Base-by-base conservation (phyloP, 35 echinoderm and acorn worm species). In the Acanthaster planci region DNA sequence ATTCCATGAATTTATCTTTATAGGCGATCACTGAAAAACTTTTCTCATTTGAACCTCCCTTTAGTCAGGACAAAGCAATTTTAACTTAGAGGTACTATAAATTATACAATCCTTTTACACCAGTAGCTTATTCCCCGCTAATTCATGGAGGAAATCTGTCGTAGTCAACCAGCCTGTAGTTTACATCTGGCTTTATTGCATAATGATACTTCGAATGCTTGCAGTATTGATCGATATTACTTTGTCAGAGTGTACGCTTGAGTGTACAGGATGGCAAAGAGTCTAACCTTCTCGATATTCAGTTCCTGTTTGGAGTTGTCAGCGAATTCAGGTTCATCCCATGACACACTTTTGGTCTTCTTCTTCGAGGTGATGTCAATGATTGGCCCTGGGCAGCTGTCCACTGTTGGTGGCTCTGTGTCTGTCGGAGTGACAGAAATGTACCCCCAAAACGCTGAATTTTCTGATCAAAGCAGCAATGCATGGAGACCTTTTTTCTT, bases 291-390 rank as follows among this genome's bases (percentile, higher is more conserved):
- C 4, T 6, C 42, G 12, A 47, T 47, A 6, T 47, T 22, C 15
- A 88, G 37, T 0, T 80, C 77, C 44, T 40, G 39, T 57, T 51
- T 55, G 54, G 86, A 88, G 21, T 88, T 88, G 42, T 88, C 86
- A 47, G 52, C 38, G 64, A 88, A 88, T 40, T 35, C 18, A 9
- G 86, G 86, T 60, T 88, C 86, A 23, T 60, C 38, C 86, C 86
- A 88, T 14, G 7, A 44, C 2, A 80, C 77, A n/a, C 37, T 8
- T 18, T 47, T 81, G 29, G 27, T 37, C 39, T 55, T 81, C 2
- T 59, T 8, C 39, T n/a, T 16, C n/a, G 76, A 80, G 18, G 52
- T 29, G 3, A 58, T 35, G 17, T 80, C 54, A 1, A 54, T 88
- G 5, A 60, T 67, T 9, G 26, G 26, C 14, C 79, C 86, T 4